A percentile compares a stretch with the other conserved stretches of the same genome.
Conservation (phyloP, 2,797 vertebrate species). For the Protosalanx chinensis region DNA sequence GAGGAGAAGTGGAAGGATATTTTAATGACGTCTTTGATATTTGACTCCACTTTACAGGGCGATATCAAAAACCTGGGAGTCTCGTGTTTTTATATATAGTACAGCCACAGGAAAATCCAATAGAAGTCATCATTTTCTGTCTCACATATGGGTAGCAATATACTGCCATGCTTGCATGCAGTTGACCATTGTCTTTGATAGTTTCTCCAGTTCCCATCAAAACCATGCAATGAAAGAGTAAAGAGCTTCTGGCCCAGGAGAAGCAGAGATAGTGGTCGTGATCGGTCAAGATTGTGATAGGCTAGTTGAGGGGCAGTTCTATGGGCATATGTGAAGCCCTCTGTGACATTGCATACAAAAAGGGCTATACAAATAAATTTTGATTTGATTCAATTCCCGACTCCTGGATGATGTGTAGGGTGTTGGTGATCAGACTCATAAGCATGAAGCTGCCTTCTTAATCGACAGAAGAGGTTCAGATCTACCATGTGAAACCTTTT, state of each 20-base stretch:
- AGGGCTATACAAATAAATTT: too few relatives aligned
- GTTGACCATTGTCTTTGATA: neutral
- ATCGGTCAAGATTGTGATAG: neutral
- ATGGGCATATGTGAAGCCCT: too few relatives aligned
- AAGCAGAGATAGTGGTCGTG: neutral
- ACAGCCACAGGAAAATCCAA: conserved; percentile 31
- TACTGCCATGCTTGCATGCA: neutral
- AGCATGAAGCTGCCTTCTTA: neutral
- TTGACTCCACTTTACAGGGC: conserved; percentile 7
- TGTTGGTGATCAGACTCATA: conserved; percentile 9
- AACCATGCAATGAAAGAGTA: conserved; percentile 7
- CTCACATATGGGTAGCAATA: neutral
- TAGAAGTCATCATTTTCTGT: neutral
- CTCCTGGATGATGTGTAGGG: conserved; percentile 23
- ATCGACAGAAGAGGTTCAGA: neutral
- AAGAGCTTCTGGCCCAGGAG: neutral
- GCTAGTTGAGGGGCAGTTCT: too few relatives aligned
- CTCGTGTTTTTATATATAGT: conserved; percentile 31
- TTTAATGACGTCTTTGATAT: conserved; percentile 39
- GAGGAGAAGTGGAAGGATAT: neutral
- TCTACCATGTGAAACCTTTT: neutral
- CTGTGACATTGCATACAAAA: too few relatives aligned
- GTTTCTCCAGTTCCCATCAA: neutral
- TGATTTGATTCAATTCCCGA: neutral
- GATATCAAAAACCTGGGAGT: neutral